phyloP scores from a whole-genome alignment of 2,888 invertebrate genomes.

The Lasioglossum figueresi region DNA sequence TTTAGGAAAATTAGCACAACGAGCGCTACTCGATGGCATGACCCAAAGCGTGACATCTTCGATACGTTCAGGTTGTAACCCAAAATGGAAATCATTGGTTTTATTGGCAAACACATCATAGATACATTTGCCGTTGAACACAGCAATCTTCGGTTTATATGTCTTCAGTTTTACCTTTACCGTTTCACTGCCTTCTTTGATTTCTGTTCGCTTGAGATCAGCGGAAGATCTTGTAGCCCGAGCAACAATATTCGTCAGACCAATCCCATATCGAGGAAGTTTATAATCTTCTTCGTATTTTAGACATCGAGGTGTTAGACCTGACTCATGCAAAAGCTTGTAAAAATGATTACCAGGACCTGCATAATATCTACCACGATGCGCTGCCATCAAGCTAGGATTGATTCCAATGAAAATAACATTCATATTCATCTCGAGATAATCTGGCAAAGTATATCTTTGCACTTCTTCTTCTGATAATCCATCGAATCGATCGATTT shows the following conservation, averaged over 20 bases:
- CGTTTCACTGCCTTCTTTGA: slow-evolving; percentile 76
- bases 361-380: slow-evolving; percentile 82
- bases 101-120: slow-evolving; percentile 79
- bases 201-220: slow-evolving; percentile 78
- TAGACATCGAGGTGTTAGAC: slow-evolving; percentile 73
- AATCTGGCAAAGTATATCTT: slow-evolving; percentile 77
- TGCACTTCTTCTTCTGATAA: slow-evolving; percentile 79
- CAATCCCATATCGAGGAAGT: slow-evolving; percentile 77
- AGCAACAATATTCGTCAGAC: slow-evolving; percentile 81
- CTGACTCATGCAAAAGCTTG: slow-evolving; percentile 79
- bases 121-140: slow-evolving; percentile 82
- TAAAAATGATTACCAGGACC: slow-evolving; percentile 83
- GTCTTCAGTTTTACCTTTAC: slow-evolving; percentile 75
- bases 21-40: slow-evolving; percentile 82
- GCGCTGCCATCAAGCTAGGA: slow-evolving; percentile 81
- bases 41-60: slow-evolving; percentile 80
- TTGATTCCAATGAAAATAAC: slow-evolving; percentile 82
- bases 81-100: slow-evolving; percentile 76
- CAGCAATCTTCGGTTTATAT: slow-evolving; percentile 80
- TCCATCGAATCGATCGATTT: slow-evolving; percentile 78
- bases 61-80: slow-evolving; percentile 77
- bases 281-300: slow-evolving; percentile 78
- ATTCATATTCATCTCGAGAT: slow-evolving; percentile 75
- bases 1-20: slow-evolving; percentile 81
- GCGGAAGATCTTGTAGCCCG: slow-evolving; percentile 80